Conservation (phyloP, 2,797 vertebrate genomes). For the Anguilla obscura region DNA sequence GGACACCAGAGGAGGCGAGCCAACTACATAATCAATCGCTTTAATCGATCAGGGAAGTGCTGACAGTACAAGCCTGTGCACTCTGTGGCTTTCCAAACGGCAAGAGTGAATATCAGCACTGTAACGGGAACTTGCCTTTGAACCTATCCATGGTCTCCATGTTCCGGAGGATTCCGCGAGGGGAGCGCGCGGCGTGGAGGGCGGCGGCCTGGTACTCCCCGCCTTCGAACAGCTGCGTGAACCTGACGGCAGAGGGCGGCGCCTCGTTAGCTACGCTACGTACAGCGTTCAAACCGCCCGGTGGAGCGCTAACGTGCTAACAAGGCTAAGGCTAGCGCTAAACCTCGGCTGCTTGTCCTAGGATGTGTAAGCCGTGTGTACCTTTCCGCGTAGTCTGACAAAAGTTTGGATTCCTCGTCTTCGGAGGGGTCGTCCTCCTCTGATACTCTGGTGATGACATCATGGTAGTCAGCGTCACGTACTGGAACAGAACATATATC, state of each 20-base stretch:
- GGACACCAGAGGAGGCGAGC: neutral
- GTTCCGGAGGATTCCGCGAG: constrained; percentile 72
- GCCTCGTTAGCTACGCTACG: neutral
- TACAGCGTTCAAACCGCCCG: neutral
- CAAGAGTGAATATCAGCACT: neutral
- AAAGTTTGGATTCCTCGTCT: constrained; percentile 56
- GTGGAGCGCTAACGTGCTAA: neutral
- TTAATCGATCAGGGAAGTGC: neutral
- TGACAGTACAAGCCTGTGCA: too few relatives aligned
- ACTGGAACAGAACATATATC: constrained; percentile 31
- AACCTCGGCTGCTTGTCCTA: neutral
- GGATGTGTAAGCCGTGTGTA: constrained; percentile 34
- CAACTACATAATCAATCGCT: neutral
- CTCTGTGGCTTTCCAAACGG: neutral
- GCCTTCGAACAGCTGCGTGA: constrained; percentile 68
- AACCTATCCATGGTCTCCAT: constrained; percentile 68
- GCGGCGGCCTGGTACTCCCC: constrained; percentile 72
- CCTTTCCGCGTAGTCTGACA: constrained; percentile 70
- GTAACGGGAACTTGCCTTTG: constrained; percentile 55
- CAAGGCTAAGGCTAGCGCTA: too few relatives aligned
- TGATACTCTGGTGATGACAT: constrained; percentile 41
- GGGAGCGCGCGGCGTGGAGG: constrained; percentile 67
- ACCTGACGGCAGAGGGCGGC: constrained; percentile 57
- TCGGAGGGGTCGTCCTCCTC: constrained; percentile 65
- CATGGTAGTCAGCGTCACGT: constrained; percentile 20